Evolutionary conservation across 2,113 vertebrate species (phyloP).

Genomic region (Hypanus sabinus): DNA sequence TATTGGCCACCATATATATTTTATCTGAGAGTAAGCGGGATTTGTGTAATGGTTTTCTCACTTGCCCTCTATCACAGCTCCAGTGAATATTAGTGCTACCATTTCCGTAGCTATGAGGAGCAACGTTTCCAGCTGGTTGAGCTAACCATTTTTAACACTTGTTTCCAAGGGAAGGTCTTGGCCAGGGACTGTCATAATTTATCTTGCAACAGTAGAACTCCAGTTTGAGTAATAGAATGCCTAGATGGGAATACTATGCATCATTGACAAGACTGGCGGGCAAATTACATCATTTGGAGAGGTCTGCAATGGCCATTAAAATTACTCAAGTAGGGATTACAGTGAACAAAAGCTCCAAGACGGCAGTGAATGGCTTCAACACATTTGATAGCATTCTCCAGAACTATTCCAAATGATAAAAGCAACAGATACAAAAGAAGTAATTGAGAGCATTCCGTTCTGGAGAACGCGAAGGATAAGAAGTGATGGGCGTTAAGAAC

Average conservation of each 20-base stretch:
- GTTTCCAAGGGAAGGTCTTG: background rate
- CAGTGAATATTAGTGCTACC: background rate
- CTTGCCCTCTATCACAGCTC: too few relatives aligned
- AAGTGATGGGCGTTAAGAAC: background rate
- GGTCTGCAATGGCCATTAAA: background rate
- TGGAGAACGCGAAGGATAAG: background rate
- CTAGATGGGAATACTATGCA: background rate
- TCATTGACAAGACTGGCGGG: background rate
- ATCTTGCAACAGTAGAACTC: background rate
- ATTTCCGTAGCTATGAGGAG: background rate
- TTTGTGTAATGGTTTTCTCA: background rate
- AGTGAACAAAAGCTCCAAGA: background rate
- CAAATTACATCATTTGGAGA: background rate
- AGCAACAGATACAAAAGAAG: background rate
- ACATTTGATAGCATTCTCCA: background rate
- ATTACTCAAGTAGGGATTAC: background rate
- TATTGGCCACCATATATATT: background rate
- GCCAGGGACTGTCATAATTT: background rate
- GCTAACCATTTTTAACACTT: background rate
- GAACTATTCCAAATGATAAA: slow-evolving; percentile 17
- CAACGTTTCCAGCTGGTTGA: background rate
- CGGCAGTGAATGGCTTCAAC: background rate
- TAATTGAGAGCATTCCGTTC: background rate
- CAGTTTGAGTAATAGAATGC: background rate
- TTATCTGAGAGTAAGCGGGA: background rate